Conservation (phyloP, 2,113 vertebrate species). For the Bagarius yarrelli region DNA sequence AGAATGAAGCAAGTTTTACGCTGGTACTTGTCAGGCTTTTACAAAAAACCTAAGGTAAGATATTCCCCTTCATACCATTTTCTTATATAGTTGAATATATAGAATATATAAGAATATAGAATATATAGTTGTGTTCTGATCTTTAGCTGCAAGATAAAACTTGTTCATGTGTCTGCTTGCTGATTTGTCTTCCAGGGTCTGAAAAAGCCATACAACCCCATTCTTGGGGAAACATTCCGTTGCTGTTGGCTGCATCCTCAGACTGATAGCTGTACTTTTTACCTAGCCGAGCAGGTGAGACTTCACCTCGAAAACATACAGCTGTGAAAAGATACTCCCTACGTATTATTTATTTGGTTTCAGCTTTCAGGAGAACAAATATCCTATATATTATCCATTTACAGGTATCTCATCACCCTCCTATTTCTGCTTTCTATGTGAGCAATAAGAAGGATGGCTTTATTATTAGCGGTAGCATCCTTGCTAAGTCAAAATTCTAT, state of each 20-base stretch:
- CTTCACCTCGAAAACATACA: background rate
- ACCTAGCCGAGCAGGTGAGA: slow-evolving; percentile 92
- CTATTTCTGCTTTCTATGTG: slow-evolving; percentile 92
- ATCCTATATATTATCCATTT: slow-evolving; percentile 5
- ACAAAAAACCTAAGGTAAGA: slow-evolving; percentile 92
- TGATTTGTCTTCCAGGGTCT: slow-evolving; percentile 76
- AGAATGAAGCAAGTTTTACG: slow-evolving; percentile 87
- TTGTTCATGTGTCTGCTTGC: background rate
- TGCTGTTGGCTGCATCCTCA: slow-evolving; percentile 95
- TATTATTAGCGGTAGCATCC: slow-evolving; percentile 87
- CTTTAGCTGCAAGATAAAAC: background rate
- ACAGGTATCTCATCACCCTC: slow-evolving; percentile 94
- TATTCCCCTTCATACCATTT: background rate
- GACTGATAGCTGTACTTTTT: slow-evolving; percentile 91
- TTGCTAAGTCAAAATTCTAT: slow-evolving; percentile 94
- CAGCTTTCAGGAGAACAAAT: background rate
- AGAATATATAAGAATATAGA: too few species aligned
- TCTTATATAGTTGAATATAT: too few species aligned
- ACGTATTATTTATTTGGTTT: background rate
- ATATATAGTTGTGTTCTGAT: background rate
- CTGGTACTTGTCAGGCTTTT: slow-evolving; percentile 95
- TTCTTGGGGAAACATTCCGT: slow-evolving; percentile 93
- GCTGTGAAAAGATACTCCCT: background rate
- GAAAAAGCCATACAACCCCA: slow-evolving; percentile 97
- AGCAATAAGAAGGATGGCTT: slow-evolving; percentile 95